A percentile compares a stretch with the other conserved stretches of the same genome.
Evolutionary conservation across 2,797 vertebrate genomes (phyloP).

Genomic region (Acanthopagrus latus): DNA sequence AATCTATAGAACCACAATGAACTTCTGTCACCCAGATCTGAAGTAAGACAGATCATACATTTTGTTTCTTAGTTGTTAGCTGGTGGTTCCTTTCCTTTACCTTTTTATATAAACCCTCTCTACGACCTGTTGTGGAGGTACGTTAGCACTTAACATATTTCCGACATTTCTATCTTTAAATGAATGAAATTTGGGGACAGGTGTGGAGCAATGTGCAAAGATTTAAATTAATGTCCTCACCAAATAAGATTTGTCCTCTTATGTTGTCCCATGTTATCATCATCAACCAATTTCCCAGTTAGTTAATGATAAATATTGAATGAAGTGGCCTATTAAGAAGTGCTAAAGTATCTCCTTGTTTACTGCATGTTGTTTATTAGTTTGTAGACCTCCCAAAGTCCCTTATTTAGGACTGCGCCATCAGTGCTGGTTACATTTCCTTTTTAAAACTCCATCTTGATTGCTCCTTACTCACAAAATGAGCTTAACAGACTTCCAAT

Average conservation of each 20-base stretch:
- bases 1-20: background rate
- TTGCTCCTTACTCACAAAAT: constrained; percentile 1
- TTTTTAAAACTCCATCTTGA: constrained; percentile 13
- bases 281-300: background rate
- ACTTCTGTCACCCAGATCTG: constrained; percentile 59
- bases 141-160: constrained; percentile 29
- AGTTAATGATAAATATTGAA: background rate
- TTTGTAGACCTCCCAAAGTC: background rate
- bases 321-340: constrained; percentile 25
- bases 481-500: background rate
- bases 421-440: background rate
- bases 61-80: constrained; percentile 11
- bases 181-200: background rate
- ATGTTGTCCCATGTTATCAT: background rate
- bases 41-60: constrained; percentile 24
- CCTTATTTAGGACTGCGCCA: constrained; percentile 9
- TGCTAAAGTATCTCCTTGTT: constrained; percentile 39
- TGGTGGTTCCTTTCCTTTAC: constrained; percentile 3
- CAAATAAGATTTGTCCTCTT: background rate
- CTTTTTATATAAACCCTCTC: background rate
- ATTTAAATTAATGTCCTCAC: background rate
- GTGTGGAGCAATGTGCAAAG: background rate
- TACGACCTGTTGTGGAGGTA: constrained; percentile 23
- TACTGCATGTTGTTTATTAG: constrained; percentile 33
- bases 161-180: background rate